These are phyloP conservation scores for Polyploca ridens DNA, from an alignment of 2,888 invertebrate species.

Conservation along the genomic window DNA sequence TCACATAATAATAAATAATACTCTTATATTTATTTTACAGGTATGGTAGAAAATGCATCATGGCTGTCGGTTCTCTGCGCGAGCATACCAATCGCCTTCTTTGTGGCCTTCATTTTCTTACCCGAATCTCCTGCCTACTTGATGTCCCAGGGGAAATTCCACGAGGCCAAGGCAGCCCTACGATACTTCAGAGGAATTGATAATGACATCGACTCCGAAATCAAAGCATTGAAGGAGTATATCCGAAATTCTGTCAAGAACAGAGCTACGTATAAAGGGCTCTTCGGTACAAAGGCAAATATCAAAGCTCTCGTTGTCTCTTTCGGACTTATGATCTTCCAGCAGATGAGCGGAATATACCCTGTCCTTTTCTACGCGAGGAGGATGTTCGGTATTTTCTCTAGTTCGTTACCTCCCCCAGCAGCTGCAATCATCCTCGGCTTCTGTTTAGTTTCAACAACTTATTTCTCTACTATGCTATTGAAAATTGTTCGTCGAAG, in stretches of 20 bases:
- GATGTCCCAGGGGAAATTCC: constrained; percentile 79
- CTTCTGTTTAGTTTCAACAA: constrained; percentile 83
- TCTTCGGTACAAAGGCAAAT: constrained; percentile 69
- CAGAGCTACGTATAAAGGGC: constrained; percentile 73
- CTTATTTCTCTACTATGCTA: constrained; percentile 82
- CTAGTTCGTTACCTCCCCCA: constrained; percentile 63
- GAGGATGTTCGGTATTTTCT: constrained; percentile 80
- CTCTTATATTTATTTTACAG: constrained; percentile 50
- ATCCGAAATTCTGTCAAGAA: constrained; percentile 72
- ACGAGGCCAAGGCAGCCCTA: constrained; percentile 85
- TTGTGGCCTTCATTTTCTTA: constrained; percentile 84
- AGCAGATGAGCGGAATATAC: constrained; percentile 86
- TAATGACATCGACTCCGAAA: constrained; percentile 83
- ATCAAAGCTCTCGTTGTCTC: constrained; percentile 78
- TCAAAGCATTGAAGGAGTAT: constrained; percentile 75
- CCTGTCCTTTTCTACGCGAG: constrained; percentile 85
- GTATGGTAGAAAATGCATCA: constrained; percentile 66
- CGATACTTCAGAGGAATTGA: constrained; percentile 86
- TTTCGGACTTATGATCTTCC: constrained; percentile 87
- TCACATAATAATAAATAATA: neutral
- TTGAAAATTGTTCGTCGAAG: constrained; percentile 86
- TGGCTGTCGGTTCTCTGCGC: constrained; percentile 74
- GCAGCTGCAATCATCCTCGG: constrained; percentile 85
- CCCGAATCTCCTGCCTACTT: constrained; percentile 90
- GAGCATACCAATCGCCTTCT: constrained; percentile 72